Conservation (phyloP, 2,888 invertebrate genomes). For the Empis livida region DNA sequence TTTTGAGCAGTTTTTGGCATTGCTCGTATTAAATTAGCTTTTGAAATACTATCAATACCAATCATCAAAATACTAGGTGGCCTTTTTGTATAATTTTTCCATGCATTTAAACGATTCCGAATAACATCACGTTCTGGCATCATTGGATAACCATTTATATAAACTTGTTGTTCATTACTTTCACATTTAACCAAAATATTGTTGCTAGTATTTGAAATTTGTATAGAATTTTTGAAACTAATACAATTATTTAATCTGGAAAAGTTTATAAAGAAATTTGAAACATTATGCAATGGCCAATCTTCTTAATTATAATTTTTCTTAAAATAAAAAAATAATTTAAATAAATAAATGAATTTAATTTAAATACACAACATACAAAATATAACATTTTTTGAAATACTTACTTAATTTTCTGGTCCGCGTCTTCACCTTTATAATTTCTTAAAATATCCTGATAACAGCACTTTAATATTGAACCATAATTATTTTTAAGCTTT, state of each 20-base stretch:
- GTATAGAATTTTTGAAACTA: slow-evolving; percentile 32
- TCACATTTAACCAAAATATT: slow-evolving; percentile 41
- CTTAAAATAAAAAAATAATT: no score
- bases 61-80: slow-evolving; percentile 58
- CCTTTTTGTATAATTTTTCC: slow-evolving; percentile 19
- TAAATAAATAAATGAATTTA: no score
- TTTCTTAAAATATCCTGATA: slow-evolving; percentile 27
- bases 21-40: slow-evolving; percentile 60
- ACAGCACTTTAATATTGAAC: slow-evolving; percentile 20
- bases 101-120: slow-evolving; percentile 33
- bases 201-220: slow-evolving; percentile 32
- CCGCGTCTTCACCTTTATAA: slow-evolving; percentile 20
- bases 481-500: no score
- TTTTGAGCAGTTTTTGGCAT: slow-evolving; percentile 59
- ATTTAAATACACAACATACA: no score
- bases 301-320: no score
- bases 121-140: slow-evolving; percentile 40
- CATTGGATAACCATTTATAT: slow-evolving; percentile 41
- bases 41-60: slow-evolving; percentile 76
- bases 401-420: slow-evolving; percentile 21
- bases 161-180: slow-evolving; percentile 23
- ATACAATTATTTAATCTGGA: slow-evolving; percentile 32
- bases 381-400: not conserved
- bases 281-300: no score
- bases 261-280: not conserved